These are phyloP conservation scores for Silurus glanis DNA, from an alignment of 2,113 vertebrate species.

Conservation along the genomic window DNA sequence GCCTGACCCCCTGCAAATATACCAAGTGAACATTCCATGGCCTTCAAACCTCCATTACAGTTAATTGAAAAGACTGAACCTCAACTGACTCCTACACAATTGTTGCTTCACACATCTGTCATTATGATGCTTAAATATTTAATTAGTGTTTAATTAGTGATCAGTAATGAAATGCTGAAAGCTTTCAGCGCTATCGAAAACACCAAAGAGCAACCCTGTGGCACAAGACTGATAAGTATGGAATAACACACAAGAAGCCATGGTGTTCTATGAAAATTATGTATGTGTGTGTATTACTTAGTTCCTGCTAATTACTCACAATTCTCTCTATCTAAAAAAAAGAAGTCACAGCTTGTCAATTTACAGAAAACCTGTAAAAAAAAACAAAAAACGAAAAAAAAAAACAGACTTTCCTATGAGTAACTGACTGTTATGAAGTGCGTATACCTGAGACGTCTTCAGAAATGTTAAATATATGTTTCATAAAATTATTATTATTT, in stretches of 20 bases:
- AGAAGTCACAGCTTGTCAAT: no score
- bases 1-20: constrained; percentile 10
- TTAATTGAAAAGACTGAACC: constrained; percentile 22
- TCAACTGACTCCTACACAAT: not conserved
- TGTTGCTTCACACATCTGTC: constrained; percentile 4
- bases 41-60: constrained; percentile 10
- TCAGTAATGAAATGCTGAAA: constrained; percentile 2
- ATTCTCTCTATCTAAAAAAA: no score
- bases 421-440: not conserved
- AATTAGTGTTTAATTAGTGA: constrained; percentile 2
- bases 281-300: no score
- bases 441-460: not conserved
- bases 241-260: not conserved
- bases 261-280: not conserved
- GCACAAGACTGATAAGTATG: not conserved
- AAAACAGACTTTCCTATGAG: not conserved
- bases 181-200: not conserved
- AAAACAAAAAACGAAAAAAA: no score
- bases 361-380: no score
- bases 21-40: not conserved
- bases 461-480: not conserved
- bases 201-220: not conserved
- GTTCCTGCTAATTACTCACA: no score
- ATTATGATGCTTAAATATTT: constrained; percentile 36
- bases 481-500: no score